Evolutionary conservation across 2,888 invertebrate species (phyloP).

Genomic region (Digitonthophagus gazella): DNA sequence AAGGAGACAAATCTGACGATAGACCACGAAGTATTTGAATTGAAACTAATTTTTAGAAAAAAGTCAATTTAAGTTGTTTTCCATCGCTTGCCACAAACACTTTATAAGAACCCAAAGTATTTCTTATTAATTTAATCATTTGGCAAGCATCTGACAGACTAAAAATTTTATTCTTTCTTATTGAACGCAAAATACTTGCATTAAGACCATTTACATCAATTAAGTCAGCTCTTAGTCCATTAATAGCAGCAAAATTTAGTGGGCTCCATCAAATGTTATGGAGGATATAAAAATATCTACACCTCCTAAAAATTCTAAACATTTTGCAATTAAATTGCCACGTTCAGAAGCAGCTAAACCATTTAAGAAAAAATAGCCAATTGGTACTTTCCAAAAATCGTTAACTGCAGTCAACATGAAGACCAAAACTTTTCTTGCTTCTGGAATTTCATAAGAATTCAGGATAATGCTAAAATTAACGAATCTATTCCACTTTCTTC

Average conservation of each 20-base stretch:
- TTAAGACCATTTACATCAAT: neutral
- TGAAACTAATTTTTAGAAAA: slow-evolving; percentile 31
- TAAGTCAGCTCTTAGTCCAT: neutral
- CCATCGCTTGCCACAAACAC: slow-evolving; percentile 25
- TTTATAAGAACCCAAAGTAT: slow-evolving; percentile 29
- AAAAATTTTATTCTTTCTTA: neutral
- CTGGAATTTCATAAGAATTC: neutral
- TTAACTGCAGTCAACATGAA: slow-evolving; percentile 32
- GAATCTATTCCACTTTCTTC: neutral
- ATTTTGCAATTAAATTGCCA: slow-evolving; percentile 17
- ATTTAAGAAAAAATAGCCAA: slow-evolving; percentile 32
- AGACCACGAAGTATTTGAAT: too few relatives aligned
- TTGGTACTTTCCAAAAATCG: slow-evolving; percentile 32
- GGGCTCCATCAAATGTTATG: slow-evolving; percentile 37
- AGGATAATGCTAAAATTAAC: neutral
- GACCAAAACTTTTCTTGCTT: slow-evolving; percentile 32
- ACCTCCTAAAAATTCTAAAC: neutral
- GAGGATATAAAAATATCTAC: slow-evolving; percentile 21
- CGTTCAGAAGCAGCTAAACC: slow-evolving; percentile 18
- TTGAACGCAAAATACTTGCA: slow-evolving; percentile 7
- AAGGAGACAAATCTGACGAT: too few relatives aligned
- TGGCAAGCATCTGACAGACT: slow-evolving; percentile 22
- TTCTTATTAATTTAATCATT: slow-evolving; percentile 36
- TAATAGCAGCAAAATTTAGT: slow-evolving; percentile 29
- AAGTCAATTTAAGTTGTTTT: slow-evolving; percentile 31